These are phyloP conservation scores for Blastomussa wellsi DNA, from an alignment of 92 coral and sea anemone genomes.

Conservation along the genomic window DNA sequence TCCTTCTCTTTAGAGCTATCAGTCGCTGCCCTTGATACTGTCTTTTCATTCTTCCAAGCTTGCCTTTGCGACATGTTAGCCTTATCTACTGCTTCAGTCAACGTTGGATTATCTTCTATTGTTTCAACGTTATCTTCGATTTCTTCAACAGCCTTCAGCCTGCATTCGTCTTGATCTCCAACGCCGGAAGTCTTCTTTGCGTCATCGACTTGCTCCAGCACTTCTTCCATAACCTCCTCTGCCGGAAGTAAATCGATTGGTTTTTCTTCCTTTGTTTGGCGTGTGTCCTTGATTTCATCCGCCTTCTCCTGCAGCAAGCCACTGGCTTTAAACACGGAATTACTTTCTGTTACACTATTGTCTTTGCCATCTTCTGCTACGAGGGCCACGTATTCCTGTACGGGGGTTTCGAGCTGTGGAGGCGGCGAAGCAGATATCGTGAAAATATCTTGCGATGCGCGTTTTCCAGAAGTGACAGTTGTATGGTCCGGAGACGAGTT, in stretches of 20 bases:
- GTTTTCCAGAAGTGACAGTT: not conserved
- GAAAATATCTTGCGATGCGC: conserved; percentile 29
- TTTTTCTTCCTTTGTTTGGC: conserved; percentile 46
- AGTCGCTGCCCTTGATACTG: not conserved
- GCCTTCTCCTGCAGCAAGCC: conserved; percentile 59
- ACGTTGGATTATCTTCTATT: not conserved
- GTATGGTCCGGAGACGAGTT: conserved; percentile 19
- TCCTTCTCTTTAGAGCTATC: not conserved
- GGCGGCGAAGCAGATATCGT: conserved; percentile 42
- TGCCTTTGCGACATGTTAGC: not conserved
- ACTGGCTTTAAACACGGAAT: conserved; percentile 61
- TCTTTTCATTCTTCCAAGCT: conserved; percentile 20
- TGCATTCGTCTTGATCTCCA: not conserved
- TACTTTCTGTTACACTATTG: conserved; percentile 4
- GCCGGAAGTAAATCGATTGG: conserved; percentile 57
- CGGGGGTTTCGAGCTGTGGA: conserved; percentile 26
- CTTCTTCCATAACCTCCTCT: conserved; percentile 59
- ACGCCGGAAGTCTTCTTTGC: conserved; percentile 5
- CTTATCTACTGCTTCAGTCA: not conserved
- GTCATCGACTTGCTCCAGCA: conserved; percentile 32
- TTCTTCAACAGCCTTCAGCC: not conserved
- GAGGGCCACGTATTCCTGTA: not conserved
- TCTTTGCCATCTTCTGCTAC: conserved; percentile 2
- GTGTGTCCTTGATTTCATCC: conserved; percentile 44
- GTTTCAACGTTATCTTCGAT: conserved; percentile 38